Evolutionary conservation across 2,113 vertebrate species (phyloP).

Genomic region (Morone saxatilis): DNA sequence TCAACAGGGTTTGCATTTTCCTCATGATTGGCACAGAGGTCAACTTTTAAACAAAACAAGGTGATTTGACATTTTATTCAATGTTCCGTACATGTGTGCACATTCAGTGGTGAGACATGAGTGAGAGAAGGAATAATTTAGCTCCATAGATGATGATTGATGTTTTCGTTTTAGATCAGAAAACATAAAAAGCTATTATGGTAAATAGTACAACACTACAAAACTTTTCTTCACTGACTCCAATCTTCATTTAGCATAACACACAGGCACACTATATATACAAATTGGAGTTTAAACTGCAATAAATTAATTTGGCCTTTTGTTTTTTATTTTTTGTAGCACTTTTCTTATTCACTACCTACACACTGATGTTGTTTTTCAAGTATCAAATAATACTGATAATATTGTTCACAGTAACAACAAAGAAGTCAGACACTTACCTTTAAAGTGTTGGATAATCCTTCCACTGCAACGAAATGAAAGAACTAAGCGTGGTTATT

Average conservation of each 20-base stretch:
- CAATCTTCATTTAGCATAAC: neutral
- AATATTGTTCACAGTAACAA: neutral
- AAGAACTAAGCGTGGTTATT: neutral
- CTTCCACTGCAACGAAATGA: neutral
- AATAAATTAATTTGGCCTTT: neutral
- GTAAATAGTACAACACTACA: neutral
- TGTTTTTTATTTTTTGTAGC: neutral
- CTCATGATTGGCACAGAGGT: slow-evolving; percentile 23
- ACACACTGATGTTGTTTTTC: neutral
- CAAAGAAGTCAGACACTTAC: slow-evolving; percentile 4
- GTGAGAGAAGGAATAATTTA: neutral
- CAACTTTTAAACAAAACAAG: neutral
- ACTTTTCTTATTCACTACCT: too few relatives aligned
- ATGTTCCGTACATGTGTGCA: neutral
- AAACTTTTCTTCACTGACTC: neutral
- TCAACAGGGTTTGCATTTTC: neutral
- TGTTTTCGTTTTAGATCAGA: neutral
- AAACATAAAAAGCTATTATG: neutral
- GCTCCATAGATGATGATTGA: neutral
- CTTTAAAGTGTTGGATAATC: neutral
- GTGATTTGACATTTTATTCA: neutral
- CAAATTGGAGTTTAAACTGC: neutral
- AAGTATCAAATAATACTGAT: neutral
- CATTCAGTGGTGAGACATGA: neutral
- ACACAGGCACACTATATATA: neutral